phyloP scores from a whole-genome alignment of 2,888 invertebrate genomes.

The Sussaba pulchella region DNA sequence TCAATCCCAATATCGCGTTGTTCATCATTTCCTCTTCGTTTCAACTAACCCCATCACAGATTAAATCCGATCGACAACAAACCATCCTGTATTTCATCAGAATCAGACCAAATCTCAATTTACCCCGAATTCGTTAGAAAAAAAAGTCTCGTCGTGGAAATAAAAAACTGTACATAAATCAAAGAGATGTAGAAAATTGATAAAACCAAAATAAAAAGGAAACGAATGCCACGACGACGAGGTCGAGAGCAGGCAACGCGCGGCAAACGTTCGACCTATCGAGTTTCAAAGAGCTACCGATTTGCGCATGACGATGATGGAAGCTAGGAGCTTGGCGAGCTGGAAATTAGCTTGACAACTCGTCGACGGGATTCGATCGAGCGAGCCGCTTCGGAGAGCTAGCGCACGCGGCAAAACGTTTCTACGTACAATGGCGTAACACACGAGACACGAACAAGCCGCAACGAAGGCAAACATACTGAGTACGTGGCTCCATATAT shows the following conservation, averaged over 20 bases:
- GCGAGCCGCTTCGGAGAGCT: conserved; percentile 35
- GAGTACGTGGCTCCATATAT: no score
- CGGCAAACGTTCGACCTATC: conserved; percentile 47
- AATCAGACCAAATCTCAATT: no score
- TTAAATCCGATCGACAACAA: no score
- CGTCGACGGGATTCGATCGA: conserved; percentile 44
- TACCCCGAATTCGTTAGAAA: no score
- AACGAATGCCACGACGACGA: background rate
- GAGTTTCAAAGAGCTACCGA: conserved; percentile 58
- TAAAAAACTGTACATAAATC: no score
- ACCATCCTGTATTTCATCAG: no score
- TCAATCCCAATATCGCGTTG: no score
- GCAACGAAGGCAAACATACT: background rate
- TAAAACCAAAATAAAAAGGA: conserved; percentile 15
- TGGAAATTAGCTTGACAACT: conserved; percentile 56
- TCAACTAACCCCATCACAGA: no score
- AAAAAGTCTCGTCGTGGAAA: no score
- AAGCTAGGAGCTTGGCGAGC: conserved; percentile 46
- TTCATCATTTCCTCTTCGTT: no score
- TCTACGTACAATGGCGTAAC: conserved; percentile 21
- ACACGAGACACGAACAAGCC: background rate
- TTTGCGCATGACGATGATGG: conserved; percentile 43
- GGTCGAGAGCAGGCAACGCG: conserved; percentile 4
- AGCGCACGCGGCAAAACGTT: conserved; percentile 1
- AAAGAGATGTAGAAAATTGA: background rate